phyloP scores from a whole-genome alignment of 1,140 invertebrate species.

The Colletes latitarsis region DNA sequence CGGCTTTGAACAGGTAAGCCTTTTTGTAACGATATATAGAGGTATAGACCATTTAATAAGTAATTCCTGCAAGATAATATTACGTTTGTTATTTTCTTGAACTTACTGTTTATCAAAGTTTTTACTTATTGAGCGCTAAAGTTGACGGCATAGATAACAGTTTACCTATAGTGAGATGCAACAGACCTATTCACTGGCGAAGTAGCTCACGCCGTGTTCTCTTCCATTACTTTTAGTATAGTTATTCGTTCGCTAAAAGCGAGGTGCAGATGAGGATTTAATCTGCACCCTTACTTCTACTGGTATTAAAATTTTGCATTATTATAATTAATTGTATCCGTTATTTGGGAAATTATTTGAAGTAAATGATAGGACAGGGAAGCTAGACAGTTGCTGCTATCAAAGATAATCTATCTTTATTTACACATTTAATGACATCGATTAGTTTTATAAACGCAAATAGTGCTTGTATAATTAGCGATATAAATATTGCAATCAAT shows the following conservation, averaged over 20 bases:
- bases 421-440: constrained; percentile 42
- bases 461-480: constrained; percentile 30
- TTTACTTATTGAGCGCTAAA: neutral
- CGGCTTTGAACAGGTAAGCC: constrained; percentile 96
- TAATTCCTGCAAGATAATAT: neutral
- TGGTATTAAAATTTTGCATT: too few species aligned
- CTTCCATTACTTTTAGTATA: too few species aligned
- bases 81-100: neutral
- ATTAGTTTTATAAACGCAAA: constrained; percentile 35
- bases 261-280: too few species aligned
- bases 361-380: neutral
- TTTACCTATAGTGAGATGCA: neutral
- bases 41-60: neutral
- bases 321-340: too few species aligned
- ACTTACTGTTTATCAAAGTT: neutral
- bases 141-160: neutral
- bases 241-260: too few species aligned
- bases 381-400: neutral
- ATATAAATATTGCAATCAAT: constrained; percentile 39
- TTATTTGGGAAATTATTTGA: too few species aligned
- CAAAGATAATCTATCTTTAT: constrained; percentile 47
- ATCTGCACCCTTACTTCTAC: too few species aligned
- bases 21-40: constrained; percentile 4
- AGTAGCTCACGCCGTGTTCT: too few species aligned
- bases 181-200: too few species aligned